Percentiles rank a stretch among this genome's conserved stretches.
phyloP scores from a whole-genome alignment of 2,113 vertebrate species.

The Prochilodus magdalenae region DNA sequence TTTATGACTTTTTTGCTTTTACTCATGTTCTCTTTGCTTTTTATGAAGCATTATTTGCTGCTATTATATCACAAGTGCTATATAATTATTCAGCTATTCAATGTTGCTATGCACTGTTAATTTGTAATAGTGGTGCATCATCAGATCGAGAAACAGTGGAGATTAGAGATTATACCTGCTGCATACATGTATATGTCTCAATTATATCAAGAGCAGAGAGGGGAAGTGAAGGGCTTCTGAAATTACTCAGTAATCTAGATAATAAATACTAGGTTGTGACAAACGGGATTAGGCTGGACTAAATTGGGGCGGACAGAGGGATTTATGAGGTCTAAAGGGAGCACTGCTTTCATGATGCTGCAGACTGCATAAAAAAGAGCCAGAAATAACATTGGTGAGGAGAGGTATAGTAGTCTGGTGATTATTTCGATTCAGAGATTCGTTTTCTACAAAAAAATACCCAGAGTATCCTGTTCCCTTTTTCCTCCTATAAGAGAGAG shows the following conservation, averaged over 20 bases:
- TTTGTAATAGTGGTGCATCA: neutral
- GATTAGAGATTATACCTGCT: neutral
- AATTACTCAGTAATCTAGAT: slow-evolving; percentile 42
- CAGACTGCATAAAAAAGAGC: slow-evolving; percentile 20
- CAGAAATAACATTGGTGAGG: slow-evolving; percentile 20
- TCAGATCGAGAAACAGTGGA: neutral
- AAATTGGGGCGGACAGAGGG: slow-evolving; percentile 5
- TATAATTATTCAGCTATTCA: too few relatives aligned
- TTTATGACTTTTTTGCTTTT: neutral
- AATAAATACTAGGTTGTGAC: slow-evolving; percentile 40
- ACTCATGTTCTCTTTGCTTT: neutral
- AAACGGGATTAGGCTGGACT: slow-evolving; percentile 33
- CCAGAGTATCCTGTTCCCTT: too few relatives aligned
- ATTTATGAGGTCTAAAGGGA: neutral
- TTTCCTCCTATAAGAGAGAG: too few relatives aligned
- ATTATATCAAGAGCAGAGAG: slow-evolving; percentile 32
- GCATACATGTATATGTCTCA: slow-evolving; percentile 15
- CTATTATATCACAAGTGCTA: neutral
- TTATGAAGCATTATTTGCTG: neutral
- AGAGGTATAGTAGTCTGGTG: neutral
- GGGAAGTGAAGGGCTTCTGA: slow-evolving; percentile 14
- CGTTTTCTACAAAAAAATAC: too few relatives aligned
- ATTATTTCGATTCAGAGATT: too few relatives aligned
- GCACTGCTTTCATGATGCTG: neutral
- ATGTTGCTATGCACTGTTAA: neutral